These are phyloP conservation scores for Phataginus tetradactyla DNA, from an alignment of 2,797 vertebrate genomes.

Conservation along the genomic window DNA sequence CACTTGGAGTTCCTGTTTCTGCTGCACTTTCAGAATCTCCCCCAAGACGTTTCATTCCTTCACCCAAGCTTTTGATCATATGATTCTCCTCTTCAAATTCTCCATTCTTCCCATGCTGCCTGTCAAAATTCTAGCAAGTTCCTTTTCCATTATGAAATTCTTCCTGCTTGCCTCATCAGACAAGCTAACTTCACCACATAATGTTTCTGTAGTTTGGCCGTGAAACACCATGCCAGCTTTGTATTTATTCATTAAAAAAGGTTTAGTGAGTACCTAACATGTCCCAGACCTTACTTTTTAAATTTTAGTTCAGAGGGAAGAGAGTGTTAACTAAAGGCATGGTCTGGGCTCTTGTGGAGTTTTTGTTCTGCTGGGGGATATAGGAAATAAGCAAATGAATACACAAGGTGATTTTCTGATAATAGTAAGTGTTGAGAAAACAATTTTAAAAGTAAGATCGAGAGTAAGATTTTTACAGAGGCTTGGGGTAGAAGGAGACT, in stretches of 20 bases:
- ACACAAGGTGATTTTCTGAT: background rate
- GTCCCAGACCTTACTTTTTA: background rate
- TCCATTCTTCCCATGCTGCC: background rate
- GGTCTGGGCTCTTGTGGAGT: background rate
- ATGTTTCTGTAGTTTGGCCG: background rate
- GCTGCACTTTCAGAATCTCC: background rate
- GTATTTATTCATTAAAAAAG: background rate
- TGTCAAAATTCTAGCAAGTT: background rate
- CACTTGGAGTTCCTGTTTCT: background rate
- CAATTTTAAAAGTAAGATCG: background rate
- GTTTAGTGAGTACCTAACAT: background rate
- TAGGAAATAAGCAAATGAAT: background rate
- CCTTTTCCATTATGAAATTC: background rate
- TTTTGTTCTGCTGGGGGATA: background rate
- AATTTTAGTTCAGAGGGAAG: background rate
- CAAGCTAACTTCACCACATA: background rate
- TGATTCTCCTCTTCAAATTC: background rate
- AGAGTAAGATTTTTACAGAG: background rate
- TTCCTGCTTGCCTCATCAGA: background rate
- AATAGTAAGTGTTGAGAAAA: background rate
- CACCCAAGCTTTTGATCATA: background rate
- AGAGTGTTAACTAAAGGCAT: background rate
- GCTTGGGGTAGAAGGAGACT: background rate
- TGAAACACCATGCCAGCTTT: background rate
- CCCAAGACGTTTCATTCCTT: background rate